Percentiles rank a stretch among this genome's conserved stretches.
Conservation (phyloP, 2,888 invertebrate species). For the Melinaea marsaeus region DNA sequence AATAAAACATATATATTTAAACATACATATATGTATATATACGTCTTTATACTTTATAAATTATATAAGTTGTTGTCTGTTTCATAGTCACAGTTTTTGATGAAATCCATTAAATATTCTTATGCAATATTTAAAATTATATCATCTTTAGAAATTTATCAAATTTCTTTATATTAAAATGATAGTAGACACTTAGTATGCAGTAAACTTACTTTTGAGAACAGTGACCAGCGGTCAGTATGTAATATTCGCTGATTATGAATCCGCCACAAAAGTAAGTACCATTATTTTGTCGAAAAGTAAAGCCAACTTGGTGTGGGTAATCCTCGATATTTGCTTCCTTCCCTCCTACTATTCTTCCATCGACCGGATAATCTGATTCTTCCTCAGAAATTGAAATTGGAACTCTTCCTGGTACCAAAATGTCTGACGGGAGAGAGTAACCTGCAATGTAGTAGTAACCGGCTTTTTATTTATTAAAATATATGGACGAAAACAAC, state of each 20-base stretch:
- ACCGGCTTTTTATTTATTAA: too few relatives aligned
- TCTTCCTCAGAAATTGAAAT: constrained; percentile 8
- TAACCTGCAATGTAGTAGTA: neutral
- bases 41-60: too few relatives aligned
- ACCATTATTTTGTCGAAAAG: constrained; percentile 48
- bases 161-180: too few relatives aligned
- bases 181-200: too few relatives aligned
- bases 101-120: too few relatives aligned
- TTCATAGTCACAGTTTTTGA: too few relatives aligned
- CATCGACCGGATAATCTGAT: constrained; percentile 30
- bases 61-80: too few relatives aligned
- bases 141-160: too few relatives aligned
- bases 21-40: too few relatives aligned
- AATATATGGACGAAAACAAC: too few relatives aligned
- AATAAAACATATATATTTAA: too few relatives aligned
- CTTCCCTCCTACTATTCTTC: constrained; percentile 65
- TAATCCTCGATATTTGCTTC: constrained; percentile 58
- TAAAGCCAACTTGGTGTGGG: constrained; percentile 68
- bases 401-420: constrained; percentile 33
- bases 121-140: too few relatives aligned
- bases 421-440: constrained; percentile 18
- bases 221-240: constrained; percentile 73
- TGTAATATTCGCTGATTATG: constrained; percentile 63
- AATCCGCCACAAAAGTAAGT: constrained; percentile 71
- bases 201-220: constrained; percentile 54